These are phyloP conservation scores for Carduelis carduelis DNA, from an alignment of 2,797 vertebrate genomes.

Conservation along the genomic window DNA sequence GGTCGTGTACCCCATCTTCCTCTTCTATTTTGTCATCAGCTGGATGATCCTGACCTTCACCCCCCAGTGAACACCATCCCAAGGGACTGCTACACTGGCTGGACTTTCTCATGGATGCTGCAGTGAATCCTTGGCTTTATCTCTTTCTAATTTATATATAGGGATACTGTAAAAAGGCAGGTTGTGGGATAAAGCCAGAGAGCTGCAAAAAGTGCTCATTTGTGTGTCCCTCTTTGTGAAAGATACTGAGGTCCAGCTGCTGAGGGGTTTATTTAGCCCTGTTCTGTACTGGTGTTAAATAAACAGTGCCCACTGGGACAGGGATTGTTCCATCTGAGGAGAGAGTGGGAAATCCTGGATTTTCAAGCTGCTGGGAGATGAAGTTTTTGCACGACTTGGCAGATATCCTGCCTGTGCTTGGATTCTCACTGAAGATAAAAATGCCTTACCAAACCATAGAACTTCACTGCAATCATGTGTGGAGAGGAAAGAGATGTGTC, in stretches of 20 bases:
- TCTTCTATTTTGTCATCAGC: conserved; percentile 97
- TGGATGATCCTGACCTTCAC: conserved; percentile 97
- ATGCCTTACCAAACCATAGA: conserved; percentile 62
- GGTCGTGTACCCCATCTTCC: conserved; percentile 94
- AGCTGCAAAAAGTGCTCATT: neutral
- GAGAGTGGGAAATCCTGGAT: neutral
- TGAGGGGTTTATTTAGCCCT: neutral
- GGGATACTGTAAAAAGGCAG: conserved; percentile 26
- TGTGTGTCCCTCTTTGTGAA: conserved; percentile 11
- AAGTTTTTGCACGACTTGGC: neutral
- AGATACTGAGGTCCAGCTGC: neutral
- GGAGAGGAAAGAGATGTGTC: neutral
- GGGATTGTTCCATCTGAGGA: neutral
- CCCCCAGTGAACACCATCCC: conserved; percentile 59
- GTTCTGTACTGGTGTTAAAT: neutral
- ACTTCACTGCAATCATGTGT: neutral
- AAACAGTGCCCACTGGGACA: neutral
- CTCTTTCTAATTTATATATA: conserved; percentile 47
- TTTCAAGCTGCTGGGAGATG: neutral
- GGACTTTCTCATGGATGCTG: neutral
- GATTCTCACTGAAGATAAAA: conserved; percentile 30
- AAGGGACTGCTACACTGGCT: neutral
- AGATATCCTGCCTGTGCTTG: conserved; percentile 30
- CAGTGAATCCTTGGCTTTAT: conserved; percentile 26
- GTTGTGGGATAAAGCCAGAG: conserved; percentile 51